Evolutionary conservation across 1,140 invertebrate genomes (phyloP), one percentile per base, ranked within the genome.

Genomic region (Oryzaephilus surinamensis): DNA sequence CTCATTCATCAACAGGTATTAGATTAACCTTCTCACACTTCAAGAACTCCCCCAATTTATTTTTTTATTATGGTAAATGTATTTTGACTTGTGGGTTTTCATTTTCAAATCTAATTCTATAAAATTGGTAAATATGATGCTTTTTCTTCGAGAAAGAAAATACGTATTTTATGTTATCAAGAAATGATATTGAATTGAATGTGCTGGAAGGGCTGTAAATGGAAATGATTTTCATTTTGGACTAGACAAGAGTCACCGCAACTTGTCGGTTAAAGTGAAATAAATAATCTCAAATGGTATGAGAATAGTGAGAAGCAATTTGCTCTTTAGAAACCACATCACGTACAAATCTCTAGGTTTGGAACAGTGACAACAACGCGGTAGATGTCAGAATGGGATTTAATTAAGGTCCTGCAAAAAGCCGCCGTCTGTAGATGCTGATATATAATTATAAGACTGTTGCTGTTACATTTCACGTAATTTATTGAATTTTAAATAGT

Each of bases 381-480:
- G 48, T 59, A 51, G 58, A 61, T 61, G 59, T 61, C 59, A 60
- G 55, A 60, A 60, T 52, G 52, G 57, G 57, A 60, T 61, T 61
- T 60, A 61, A 60, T 61, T 61, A 60, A 60, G 54, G 57, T 48
- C 48, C 48, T 46, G 57, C 52, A 60, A 58, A 60, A 60, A 58
- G 56, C 48, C 51, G 46, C 48, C 44, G 52, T 51, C 52, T 41
- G 35, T 30, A 32, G 36, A 38, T 41, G 36, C 31, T 40, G 43
- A 26, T 37, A 39, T 21, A 29, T 21, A 30, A n/a, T n/a, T n/a
- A n/a, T n/a, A 31, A 38, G 33, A 20, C 23, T 15, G 33, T 17
- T 36, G n/a, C n/a, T n/a, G n/a, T n/a, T n/a, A n/a, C n/a, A n/a
- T n/a, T n/a, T n/a, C n/a, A n/a, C n/a, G n/a, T n/a, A n/a, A n/a